Percentiles rank a stretch among this genome's conserved stretches.
phyloP scores from a whole-genome alignment of 2,888 invertebrate species.

The Epistrophella euchroma region DNA sequence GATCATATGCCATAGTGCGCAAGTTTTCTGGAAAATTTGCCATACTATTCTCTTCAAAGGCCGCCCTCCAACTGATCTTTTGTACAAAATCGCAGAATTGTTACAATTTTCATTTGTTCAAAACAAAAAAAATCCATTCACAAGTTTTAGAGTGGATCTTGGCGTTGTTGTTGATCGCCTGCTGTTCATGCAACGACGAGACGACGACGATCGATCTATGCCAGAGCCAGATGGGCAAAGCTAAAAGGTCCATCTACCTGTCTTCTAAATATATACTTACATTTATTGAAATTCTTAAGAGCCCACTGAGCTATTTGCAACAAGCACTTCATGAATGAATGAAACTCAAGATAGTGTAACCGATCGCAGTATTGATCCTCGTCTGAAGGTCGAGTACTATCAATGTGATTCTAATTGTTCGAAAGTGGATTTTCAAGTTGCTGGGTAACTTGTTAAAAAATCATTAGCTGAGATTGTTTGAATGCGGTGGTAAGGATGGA shows the following conservation, averaged over 20 bases:
- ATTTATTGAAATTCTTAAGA: background rate
- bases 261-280: too few species aligned
- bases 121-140: conserved; percentile 52
- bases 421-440: conserved; percentile 78
- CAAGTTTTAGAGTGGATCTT: conserved; percentile 64
- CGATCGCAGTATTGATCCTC: conserved; percentile 30
- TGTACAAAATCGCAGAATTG: conserved; percentile 45
- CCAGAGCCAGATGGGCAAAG: conserved; percentile 70
- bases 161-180: conserved; percentile 45
- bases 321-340: conserved; percentile 74
- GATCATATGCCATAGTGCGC: background rate
- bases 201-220: conserved; percentile 42
- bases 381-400: conserved; percentile 75
- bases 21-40: conserved; percentile 56
- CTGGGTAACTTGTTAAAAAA: conserved; percentile 81
- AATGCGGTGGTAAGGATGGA: conserved; percentile 77
- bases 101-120: conserved; percentile 40
- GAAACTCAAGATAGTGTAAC: conserved; percentile 63
- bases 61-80: conserved; percentile 62
- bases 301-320: conserved; percentile 51
- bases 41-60: conserved; percentile 19
- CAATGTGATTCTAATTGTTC: conserved; percentile 76
- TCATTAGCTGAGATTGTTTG: conserved; percentile 80
- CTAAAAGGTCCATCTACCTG: conserved; percentile 14
- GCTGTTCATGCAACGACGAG: conserved; percentile 56